Percentiles rank a stretch among this genome's conserved stretches.
These are phyloP conservation scores for Crocodylus rhombifer DNA, from an alignment of 2,797 vertebrate species.

Conservation along the genomic window DNA sequence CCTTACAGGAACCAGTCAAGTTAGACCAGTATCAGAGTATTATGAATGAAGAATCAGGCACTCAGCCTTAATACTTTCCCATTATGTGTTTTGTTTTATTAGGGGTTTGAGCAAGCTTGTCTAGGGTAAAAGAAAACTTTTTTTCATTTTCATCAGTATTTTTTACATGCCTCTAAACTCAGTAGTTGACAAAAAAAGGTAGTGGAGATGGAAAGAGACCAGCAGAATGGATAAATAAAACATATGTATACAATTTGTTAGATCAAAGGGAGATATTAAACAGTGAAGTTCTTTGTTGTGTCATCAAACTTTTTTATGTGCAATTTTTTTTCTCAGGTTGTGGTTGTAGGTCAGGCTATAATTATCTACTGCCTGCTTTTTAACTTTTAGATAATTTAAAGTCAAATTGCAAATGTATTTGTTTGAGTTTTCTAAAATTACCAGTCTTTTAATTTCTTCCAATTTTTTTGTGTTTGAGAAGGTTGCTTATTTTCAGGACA, in stretches of 20 bases:
- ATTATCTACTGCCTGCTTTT: conserved; percentile 17
- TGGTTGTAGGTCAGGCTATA: neutral
- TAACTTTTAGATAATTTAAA: neutral
- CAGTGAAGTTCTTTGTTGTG: neutral
- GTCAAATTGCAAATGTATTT: conserved; percentile 19
- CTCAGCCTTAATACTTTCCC: neutral
- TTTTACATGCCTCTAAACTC: neutral
- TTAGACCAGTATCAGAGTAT: neutral
- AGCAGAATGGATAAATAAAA: neutral
- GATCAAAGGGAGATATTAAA: neutral
- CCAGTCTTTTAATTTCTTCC: conserved; percentile 63
- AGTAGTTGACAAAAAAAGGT: neutral
- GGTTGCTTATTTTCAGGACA: conserved; percentile 71
- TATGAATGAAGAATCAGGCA: neutral
- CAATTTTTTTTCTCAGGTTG: neutral
- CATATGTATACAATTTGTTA: neutral
- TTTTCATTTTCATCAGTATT: neutral
- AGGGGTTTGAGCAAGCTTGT: neutral
- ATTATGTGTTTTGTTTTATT: neutral
- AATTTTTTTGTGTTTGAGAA: conserved; percentile 35
- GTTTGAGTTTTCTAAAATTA: conserved; percentile 68
- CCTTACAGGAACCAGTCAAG: neutral
- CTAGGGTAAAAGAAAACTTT: neutral
- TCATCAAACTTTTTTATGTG: neutral
- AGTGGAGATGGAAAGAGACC: neutral